Percentiles rank a stretch among this genome's conserved stretches.
phyloP scores from a whole-genome alignment of 2,113 vertebrate species.

The Sebastes schlegelii region DNA sequence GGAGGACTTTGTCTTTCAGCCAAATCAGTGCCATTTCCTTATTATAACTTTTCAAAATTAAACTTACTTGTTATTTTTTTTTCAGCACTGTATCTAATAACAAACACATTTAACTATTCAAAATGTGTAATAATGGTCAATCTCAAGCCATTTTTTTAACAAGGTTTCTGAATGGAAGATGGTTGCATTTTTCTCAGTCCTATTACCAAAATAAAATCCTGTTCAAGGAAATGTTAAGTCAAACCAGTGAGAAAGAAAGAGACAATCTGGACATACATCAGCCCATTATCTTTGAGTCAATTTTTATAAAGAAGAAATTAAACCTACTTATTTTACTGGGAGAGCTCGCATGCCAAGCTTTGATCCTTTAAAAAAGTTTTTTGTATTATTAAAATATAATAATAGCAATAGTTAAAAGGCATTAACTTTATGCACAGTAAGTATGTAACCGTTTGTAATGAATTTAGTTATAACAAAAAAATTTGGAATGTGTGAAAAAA shows the following conservation, averaged over 20 bases:
- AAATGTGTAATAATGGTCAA: neutral
- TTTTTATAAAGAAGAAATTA: neutral
- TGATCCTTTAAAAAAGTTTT: neutral
- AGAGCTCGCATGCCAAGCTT: neutral
- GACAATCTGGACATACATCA: neutral
- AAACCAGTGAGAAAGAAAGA: neutral
- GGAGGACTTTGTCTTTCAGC: neutral
- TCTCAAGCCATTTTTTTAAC: neutral
- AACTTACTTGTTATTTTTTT: too few species aligned
- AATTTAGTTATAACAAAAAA: too few species aligned
- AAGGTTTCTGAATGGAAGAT: neutral
- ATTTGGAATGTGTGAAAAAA: neutral
- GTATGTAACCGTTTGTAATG: neutral
- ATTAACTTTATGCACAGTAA: neutral
- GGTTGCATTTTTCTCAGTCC: neutral
- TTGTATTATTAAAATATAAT: neutral
- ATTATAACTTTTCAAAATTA: too few species aligned
- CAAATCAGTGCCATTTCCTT: neutral
- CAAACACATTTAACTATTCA: neutral
- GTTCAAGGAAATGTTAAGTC: neutral
- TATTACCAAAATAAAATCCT: neutral
- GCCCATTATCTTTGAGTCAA: neutral
- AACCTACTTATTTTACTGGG: neutral
- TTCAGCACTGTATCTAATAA: neutral
- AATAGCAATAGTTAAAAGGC: neutral